phyloP scores from a whole-genome alignment of 1,140 invertebrate species.

The honey bee (Apis mellifera) region Amel_HAv3.1 CM009941.2:16269501-16270000 shows the following conservation, averaged over 20 bases:
- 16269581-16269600: conserved; percentile 53
- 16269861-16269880: no score
- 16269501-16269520: neutral
- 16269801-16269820: no score
- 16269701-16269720: neutral
- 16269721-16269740: neutral
- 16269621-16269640: neutral
- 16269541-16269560: conserved; percentile 19
- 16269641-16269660: conserved; percentile 5
- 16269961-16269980: no score
- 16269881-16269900: no score
- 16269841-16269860: no score
- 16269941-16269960: no score
- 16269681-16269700: conserved; percentile 4
- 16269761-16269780: no score
- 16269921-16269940: no score
- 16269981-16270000: no score
- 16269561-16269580: conserved; percentile 58
- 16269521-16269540: conserved; percentile 21
- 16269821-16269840: no score
- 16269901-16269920: no score
- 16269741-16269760: neutral
- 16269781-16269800: no score
- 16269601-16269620: conserved; percentile 15
- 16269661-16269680: conserved; percentile 9